phyloP scores from a whole-genome alignment of 2,888 invertebrate genomes.

The Hypercompe scribonia region DNA sequence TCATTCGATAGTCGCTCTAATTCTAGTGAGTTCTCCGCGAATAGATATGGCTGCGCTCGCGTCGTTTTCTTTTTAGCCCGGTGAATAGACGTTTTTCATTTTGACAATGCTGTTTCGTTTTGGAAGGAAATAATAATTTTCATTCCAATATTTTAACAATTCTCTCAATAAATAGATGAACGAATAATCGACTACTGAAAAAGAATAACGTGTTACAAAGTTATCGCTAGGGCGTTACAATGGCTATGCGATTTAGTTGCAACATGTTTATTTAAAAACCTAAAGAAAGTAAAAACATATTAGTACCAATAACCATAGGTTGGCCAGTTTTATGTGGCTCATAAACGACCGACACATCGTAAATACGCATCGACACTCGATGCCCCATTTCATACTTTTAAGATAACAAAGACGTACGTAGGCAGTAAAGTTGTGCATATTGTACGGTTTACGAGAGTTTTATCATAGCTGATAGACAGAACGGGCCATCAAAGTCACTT shows the following conservation, averaged over 20 bases:
- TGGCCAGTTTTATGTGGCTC: constrained; percentile 46
- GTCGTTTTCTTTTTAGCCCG: constrained; percentile 43
- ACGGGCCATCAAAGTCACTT: constrained; percentile 54
- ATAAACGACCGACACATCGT: constrained; percentile 51
- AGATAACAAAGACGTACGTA: constrained; percentile 53
- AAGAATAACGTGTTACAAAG: constrained; percentile 6
- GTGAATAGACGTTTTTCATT: constrained; percentile 16
- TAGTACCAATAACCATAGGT: constrained; percentile 32
- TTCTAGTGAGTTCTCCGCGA: constrained; percentile 66
- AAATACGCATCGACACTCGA: constrained; percentile 50
- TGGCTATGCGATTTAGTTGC: constrained; percentile 9
- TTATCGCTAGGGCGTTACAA: constrained; percentile 4
- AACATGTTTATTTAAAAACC: constrained; percentile 36
- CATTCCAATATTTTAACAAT: not conserved
- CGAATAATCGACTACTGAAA: not conserved
- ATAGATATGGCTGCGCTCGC: constrained; percentile 53
- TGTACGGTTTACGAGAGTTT: constrained; percentile 51
- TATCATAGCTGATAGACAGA: constrained; percentile 49
- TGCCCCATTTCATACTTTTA: constrained; percentile 54
- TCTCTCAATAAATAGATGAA: not conserved
- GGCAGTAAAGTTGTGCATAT: constrained; percentile 51
- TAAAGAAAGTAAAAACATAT: constrained; percentile 30
- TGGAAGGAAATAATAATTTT: not conserved
- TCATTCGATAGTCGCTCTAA: constrained; percentile 67
- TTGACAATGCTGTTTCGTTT: constrained; percentile 2